These are phyloP conservation scores for Cercopithecus petaurista DNA, from an alignment of 2,797 vertebrate genomes.

Conservation along the genomic window DNA sequence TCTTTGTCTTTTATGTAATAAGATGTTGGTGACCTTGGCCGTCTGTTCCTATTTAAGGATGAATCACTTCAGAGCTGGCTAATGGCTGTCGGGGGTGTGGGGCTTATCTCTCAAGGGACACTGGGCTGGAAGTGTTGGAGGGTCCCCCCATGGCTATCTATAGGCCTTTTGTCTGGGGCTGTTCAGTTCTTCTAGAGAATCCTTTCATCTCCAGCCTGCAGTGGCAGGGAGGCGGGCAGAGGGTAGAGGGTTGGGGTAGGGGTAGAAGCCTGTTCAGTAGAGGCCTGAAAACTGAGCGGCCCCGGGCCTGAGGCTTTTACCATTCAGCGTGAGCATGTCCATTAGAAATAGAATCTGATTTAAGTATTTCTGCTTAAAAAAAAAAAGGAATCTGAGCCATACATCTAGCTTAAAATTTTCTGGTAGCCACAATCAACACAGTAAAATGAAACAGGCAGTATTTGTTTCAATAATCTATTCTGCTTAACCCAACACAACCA, in stretches of 20 bases:
- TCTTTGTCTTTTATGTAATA: constrained; percentile 44
- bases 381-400: neutral
- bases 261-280: neutral
- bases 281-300: neutral
- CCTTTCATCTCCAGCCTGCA: neutral
- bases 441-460: neutral
- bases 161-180: neutral
- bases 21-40: constrained; percentile 45
- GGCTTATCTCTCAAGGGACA: neutral
- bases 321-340: neutral
- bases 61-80: neutral
- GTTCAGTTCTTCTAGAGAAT: neutral
- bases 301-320: rapidly evolving
- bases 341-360: neutral
- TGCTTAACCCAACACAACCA: neutral
- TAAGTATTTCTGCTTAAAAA: neutral
- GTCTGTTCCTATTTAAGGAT: constrained; percentile 17
- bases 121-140: neutral
- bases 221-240: neutral
- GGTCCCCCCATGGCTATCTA: neutral
- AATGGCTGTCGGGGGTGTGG: neutral
- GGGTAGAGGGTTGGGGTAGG: neutral
- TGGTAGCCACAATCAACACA: neutral
- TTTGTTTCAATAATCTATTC: neutral
- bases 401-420: neutral